phyloP scores from a whole-genome alignment of 2,113 vertebrate species.

The Asarcornis scutulata region DNA sequence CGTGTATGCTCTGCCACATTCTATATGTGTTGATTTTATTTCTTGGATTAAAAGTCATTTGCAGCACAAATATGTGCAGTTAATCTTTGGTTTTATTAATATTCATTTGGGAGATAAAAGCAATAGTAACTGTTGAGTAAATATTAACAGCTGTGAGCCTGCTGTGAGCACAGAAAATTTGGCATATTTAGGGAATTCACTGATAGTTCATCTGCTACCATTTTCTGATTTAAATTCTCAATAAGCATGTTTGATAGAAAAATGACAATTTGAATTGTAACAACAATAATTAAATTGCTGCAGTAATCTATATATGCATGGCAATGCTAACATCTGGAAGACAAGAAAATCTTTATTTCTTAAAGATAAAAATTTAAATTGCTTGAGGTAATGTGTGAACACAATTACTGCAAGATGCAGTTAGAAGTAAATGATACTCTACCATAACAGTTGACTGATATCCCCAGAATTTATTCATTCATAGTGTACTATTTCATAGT shows the following conservation, averaged over 20 bases:
- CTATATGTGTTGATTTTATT: background rate
- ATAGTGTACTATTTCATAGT: background rate
- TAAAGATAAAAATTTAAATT: slow-evolving; percentile 1
- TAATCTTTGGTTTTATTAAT: slow-evolving; percentile 45
- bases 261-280: slow-evolving; percentile 11
- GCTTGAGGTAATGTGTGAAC: background rate
- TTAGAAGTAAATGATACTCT: background rate
- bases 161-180: slow-evolving; percentile 20
- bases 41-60: background rate
- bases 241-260: slow-evolving; percentile 33
- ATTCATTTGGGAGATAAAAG: slow-evolving; percentile 49
- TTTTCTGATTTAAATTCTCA: slow-evolving; percentile 51
- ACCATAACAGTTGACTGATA: background rate
- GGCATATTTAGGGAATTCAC: slow-evolving; percentile 35
- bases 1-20: background rate
- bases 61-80: background rate
- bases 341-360: background rate
- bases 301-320: background rate
- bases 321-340: slow-evolving; percentile 2
- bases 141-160: slow-evolving; percentile 63
- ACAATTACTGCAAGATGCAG: background rate
- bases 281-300: slow-evolving; percentile 37
- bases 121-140: slow-evolving; percentile 60
- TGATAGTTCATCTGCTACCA: slow-evolving; percentile 46
- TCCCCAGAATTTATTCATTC: background rate